These are phyloP conservation scores for Dicrostonyx torquatus DNA, from an alignment of 2,797 vertebrate genomes.

Conservation along the genomic window DNA sequence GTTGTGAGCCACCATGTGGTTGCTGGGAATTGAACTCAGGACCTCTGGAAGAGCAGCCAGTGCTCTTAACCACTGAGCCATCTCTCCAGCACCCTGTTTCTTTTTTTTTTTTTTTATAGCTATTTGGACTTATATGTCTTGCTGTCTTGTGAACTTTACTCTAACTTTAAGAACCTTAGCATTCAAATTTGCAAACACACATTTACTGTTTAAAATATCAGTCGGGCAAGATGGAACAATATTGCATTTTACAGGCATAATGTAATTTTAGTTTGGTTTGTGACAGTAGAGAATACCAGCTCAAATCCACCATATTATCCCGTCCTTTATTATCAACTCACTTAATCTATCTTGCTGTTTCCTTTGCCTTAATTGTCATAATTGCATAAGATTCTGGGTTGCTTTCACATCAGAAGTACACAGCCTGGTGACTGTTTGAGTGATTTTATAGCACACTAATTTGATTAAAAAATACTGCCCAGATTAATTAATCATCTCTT, in stretches of 20 bases:
- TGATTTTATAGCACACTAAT: neutral
- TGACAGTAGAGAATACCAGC: neutral
- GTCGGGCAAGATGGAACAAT: neutral
- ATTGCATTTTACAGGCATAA: neutral
- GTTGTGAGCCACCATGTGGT: too few species aligned
- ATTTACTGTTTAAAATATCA: conserved; percentile 7
- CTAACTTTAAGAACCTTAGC: conserved; percentile 13
- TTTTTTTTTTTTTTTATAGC: conserved; percentile 47
- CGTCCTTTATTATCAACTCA: neutral
- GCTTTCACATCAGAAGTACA: neutral
- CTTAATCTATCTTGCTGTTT: neutral
- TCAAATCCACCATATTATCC: neutral
- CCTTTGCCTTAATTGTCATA: neutral
- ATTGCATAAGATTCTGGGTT: neutral
- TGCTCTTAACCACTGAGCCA: too few species aligned
- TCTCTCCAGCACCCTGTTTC: too few species aligned
- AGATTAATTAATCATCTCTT: conserved; percentile 47
- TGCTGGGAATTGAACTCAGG: too few species aligned
- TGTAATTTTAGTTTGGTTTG: conserved; percentile 7
- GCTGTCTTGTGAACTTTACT: conserved; percentile 25
- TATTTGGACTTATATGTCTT: conserved; percentile 54
- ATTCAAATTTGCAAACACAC: conserved; percentile 10
- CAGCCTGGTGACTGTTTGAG: neutral
- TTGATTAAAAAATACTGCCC: conserved; percentile 20
- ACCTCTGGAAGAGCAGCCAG: too few species aligned